Conservation (phyloP, 53 echinoderm and acorn worm genomes). For the Glandiceps talaboti region DNA sequence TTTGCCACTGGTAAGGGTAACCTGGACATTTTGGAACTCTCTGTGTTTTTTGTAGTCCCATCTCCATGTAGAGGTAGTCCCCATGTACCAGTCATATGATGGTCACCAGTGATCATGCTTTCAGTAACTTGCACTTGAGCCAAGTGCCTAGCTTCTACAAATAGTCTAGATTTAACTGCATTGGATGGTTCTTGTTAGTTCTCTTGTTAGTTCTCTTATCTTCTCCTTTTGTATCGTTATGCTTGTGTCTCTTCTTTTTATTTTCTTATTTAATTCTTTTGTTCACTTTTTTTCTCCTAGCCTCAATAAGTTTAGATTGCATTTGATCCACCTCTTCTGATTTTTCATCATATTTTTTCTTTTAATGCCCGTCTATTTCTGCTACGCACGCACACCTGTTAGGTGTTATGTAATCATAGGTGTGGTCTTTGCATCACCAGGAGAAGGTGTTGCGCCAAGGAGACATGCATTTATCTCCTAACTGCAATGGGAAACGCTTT, state of each 20-base stretch:
- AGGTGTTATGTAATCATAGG: too few relatives aligned
- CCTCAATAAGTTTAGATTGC: not conserved
- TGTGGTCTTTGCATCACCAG: too few relatives aligned
- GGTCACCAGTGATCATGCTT: not conserved
- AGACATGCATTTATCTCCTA: too few relatives aligned
- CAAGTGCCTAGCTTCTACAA: constrained; percentile 14
- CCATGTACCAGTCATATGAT: not conserved
- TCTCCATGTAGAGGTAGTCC: constrained; percentile 25
- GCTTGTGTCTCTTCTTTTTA: not conserved
- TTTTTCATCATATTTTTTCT: not conserved
- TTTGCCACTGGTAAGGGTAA: constrained; percentile 38
- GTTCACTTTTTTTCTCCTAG: not conserved
- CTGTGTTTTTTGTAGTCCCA: constrained; percentile 33
- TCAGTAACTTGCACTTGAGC: constrained; percentile 9
- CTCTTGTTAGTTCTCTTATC: not conserved
- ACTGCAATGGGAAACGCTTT: too few relatives aligned
- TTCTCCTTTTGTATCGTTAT: not conserved
- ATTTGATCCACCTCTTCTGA: not conserved
- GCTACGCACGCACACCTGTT: too few relatives aligned
- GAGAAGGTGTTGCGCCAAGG: too few relatives aligned
- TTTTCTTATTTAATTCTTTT: not conserved
- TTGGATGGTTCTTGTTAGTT: too few relatives aligned
- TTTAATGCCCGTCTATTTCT: too few relatives aligned
- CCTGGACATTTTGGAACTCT: constrained; percentile 39
- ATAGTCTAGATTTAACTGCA: constrained; percentile 6